Evolutionary conservation across 2,888 invertebrate species (phyloP).

Genomic region (Melanchra persicariae): DNA sequence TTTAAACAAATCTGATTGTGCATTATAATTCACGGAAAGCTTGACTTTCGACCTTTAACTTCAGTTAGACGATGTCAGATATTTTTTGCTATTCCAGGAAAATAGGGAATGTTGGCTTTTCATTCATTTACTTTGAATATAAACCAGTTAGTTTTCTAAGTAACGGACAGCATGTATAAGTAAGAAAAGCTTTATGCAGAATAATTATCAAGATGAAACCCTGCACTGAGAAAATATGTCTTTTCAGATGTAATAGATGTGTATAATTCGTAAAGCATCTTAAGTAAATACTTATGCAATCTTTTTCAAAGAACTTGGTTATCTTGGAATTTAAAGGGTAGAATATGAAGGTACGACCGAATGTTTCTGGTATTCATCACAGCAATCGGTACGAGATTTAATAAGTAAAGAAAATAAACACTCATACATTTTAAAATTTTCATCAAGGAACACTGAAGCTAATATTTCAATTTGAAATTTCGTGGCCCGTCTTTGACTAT

Average conservation of each 20-base stretch:
- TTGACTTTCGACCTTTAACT: background rate
- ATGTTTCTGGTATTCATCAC: no score
- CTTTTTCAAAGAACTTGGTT: background rate
- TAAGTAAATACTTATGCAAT: background rate
- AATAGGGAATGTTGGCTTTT: conserved; percentile 11
- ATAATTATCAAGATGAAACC: conserved; percentile 6
- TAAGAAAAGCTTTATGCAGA: background rate
- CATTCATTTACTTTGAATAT: conserved; percentile 7
- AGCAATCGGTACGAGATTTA: no score
- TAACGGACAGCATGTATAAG: background rate
- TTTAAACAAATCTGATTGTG: no score
- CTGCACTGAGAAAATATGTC: background rate
- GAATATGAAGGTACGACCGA: background rate
- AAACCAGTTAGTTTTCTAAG: conserved; percentile 2
- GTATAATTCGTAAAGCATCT: background rate
- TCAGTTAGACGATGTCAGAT: background rate
- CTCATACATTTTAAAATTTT: conserved; percentile 12
- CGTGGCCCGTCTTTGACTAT: background rate
- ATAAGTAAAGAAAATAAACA: background rate
- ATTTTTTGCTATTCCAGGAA: conserved; percentile 8
- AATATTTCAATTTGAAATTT: conserved; percentile 11
- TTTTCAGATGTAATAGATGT: background rate
- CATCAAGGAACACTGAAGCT: background rate
- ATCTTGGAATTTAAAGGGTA: background rate
- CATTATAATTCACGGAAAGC: background rate